A percentile compares a stretch with the other conserved stretches of the same genome.
Conservation (phyloP, 1,140 invertebrate species). For the Holcopasites calliopsidis region DNA sequence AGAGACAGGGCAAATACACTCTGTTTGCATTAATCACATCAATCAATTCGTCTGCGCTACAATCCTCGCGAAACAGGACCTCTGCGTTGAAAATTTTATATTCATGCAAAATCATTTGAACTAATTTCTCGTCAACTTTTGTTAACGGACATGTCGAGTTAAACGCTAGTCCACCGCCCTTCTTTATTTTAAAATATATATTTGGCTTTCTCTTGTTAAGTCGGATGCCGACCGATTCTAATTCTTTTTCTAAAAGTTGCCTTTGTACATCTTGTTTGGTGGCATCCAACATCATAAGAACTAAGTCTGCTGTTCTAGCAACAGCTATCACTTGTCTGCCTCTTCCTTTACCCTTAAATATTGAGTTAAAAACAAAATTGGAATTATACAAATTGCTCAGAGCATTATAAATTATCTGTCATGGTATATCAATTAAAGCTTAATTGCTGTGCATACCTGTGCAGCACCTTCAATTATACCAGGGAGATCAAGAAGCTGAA, state of each 20-base stretch:
- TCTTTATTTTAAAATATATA: conserved; percentile 99
- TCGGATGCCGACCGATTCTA: conserved; percentile 97
- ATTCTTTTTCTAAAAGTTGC: conserved; percentile 93
- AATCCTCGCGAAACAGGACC: conserved; percentile 97
- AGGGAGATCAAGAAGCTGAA: conserved; percentile 98
- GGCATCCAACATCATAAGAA: conserved; percentile 99
- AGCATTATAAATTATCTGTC: not conserved
- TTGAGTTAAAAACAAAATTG: conserved; percentile 13
- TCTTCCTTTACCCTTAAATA: conserved; percentile 75
- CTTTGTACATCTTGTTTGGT: conserved; percentile 98
- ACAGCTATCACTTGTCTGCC: conserved; percentile 94
- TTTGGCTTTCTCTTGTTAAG: conserved; percentile 97
- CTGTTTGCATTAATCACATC: conserved; percentile 99
- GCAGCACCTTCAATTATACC: conserved; percentile 98
- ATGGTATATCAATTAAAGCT: not conserved
- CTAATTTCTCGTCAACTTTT: conserved; percentile 97
- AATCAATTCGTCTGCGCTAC: conserved; percentile 97
- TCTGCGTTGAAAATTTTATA: conserved; percentile 99
- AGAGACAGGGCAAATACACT: conserved; percentile 98
- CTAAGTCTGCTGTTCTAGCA: conserved; percentile 96
- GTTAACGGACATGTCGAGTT: conserved; percentile 97
- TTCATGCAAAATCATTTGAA: conserved; percentile 98
- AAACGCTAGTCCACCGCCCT: conserved; percentile 99
- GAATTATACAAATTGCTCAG: conserved; percentile 4
- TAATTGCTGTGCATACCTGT: conserved; percentile 79